phyloP scores from a whole-genome alignment of 2,113 vertebrate genomes.

The Asarcornis scutulata region DNA sequence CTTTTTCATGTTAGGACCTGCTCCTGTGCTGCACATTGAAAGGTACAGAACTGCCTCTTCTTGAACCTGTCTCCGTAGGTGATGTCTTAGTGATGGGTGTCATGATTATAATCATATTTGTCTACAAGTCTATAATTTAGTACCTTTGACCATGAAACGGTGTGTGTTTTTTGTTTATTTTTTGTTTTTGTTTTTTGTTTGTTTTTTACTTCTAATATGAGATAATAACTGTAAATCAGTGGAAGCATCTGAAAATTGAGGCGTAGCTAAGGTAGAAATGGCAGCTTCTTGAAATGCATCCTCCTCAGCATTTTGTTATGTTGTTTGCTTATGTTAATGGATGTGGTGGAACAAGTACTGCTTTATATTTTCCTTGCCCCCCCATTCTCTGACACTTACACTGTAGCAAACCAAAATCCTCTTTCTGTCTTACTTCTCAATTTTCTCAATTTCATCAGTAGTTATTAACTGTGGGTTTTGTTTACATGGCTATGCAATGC shows the following conservation, averaged over 20 bases:
- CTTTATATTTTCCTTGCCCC: neutral
- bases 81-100: neutral
- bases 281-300: neutral
- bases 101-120: neutral
- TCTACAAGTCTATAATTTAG: neutral
- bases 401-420: neutral
- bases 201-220: neutral
- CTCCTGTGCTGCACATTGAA: slow-evolving; percentile 85
- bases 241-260: neutral
- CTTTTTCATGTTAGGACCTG: slow-evolving; percentile 88
- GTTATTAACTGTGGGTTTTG: neutral
- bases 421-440: neutral
- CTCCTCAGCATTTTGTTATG: neutral
- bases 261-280: neutral
- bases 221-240: neutral
- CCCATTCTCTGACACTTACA: neutral
- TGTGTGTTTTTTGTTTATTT: too few species aligned
- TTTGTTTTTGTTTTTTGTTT: neutral
- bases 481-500: neutral
- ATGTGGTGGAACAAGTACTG: neutral
- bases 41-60: slow-evolving; percentile 74
- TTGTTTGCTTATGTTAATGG: neutral
- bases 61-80: neutral
- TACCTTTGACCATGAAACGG: neutral
- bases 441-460: neutral